Conservation (phyloP, 2,113 vertebrate species). For the Amphiprion percula region DNA sequence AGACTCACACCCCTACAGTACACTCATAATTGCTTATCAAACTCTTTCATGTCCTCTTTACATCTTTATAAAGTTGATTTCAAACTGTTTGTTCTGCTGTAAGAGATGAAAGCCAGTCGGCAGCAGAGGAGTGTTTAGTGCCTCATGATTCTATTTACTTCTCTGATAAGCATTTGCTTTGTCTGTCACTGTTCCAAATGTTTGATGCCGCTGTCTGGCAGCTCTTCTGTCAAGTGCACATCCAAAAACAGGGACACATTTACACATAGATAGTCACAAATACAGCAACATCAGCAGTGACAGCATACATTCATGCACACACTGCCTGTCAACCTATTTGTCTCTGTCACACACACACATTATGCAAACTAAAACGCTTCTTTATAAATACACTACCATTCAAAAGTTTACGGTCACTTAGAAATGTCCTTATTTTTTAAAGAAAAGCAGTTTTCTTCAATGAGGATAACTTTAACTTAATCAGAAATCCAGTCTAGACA, state of each 20-base stretch:
- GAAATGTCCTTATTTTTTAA: too few species aligned
- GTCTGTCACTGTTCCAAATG: conserved; percentile 71
- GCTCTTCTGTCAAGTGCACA: conserved; percentile 62
- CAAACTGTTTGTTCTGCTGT: conserved; percentile 32
- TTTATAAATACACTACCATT: too few species aligned
- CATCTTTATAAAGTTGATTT: conserved; percentile 44
- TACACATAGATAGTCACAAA: conserved; percentile 29
- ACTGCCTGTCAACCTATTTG: not conserved
- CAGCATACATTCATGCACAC: conserved; percentile 9
- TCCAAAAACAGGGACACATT: conserved; percentile 56
- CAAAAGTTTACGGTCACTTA: too few species aligned
- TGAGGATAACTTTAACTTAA: too few species aligned
- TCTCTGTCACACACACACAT: not conserved
- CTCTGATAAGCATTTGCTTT: conserved; percentile 67
- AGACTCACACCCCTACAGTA: not conserved
- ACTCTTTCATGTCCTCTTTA: conserved; percentile 23
- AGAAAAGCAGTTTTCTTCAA: too few species aligned
- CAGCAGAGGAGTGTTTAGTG: conserved; percentile 45
- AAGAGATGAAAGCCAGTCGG: conserved; percentile 52
- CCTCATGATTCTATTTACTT: conserved; percentile 54
- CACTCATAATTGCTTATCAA: conserved; percentile 14
- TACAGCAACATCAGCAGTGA: not conserved
- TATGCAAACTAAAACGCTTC: too few species aligned
- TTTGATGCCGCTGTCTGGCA: conserved; percentile 72
- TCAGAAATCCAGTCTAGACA: too few species aligned